phyloP scores from a whole-genome alignment of 1,140 invertebrate genomes.

The Drosophila varians region DNA sequence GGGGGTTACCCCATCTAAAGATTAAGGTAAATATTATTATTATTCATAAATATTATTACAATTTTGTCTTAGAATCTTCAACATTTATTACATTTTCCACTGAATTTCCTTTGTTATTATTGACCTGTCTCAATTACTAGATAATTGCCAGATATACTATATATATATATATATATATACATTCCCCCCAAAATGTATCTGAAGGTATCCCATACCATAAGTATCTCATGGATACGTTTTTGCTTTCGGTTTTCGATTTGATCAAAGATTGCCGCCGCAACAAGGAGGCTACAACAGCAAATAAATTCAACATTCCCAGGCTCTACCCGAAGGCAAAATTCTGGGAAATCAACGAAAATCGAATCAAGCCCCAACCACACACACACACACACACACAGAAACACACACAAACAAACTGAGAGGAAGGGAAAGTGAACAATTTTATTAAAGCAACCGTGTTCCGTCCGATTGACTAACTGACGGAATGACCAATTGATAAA shows the following conservation, averaged over 20 bases:
- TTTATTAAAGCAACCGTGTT: conserved; percentile 42
- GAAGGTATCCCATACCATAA: conserved; percentile 16
- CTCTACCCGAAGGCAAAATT: conserved; percentile 27
- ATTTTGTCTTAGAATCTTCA: no score
- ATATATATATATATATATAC: no score
- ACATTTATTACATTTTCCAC: neutral
- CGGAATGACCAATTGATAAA: conserved; percentile 19
- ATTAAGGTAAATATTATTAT: no score
- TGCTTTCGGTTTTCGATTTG: conserved; percentile 21
- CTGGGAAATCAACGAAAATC: conserved; percentile 45
- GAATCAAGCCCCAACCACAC: conserved; percentile 23
- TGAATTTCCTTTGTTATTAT: neutral
- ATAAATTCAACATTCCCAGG: conserved; percentile 27
- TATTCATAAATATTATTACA: no score
- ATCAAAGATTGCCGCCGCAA: conserved; percentile 44
- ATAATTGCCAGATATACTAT: conserved; percentile 2
- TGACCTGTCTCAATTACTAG: neutral
- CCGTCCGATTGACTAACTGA: conserved; percentile 31
- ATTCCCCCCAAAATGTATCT: conserved; percentile 5
- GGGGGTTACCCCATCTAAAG: no score
- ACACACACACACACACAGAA: neutral
- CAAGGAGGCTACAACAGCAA: conserved; percentile 17
- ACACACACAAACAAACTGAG: neutral
- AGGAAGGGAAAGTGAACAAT: conserved; percentile 15
- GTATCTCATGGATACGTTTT: conserved; percentile 26